Evolutionary conservation across 2,113 vertebrate genomes (phyloP).

Genomic region (Tonatia bakeri): DNA sequence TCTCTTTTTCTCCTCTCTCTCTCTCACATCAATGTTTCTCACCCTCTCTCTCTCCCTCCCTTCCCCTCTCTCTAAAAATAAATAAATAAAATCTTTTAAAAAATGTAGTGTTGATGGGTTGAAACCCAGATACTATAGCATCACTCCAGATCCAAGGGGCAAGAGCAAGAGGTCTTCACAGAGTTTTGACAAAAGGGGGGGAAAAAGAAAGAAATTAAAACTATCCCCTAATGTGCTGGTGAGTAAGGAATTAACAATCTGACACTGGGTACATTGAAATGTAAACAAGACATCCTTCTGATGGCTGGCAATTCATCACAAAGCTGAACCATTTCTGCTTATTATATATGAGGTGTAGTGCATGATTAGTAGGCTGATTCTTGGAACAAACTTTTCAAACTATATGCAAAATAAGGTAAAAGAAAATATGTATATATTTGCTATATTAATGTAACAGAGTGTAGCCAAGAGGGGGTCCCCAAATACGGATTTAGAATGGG

Average conservation of each 20-base stretch:
- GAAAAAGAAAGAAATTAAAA: slow-evolving; percentile 83
- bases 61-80: no score
- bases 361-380: slow-evolving; percentile 85
- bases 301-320: slow-evolving; percentile 88
- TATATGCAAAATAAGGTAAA: not conserved
- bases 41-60: no score
- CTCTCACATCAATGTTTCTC: no score
- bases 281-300: slow-evolving; percentile 87
- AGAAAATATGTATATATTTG: not conserved
- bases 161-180: slow-evolving; percentile 72
- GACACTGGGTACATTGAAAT: slow-evolving; percentile 88
- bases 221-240: slow-evolving; percentile 88
- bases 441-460: not conserved
- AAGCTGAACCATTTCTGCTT: slow-evolving; percentile 86
- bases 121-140: not conserved
- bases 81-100: no score
- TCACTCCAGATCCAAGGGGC: not conserved
- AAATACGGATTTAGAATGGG: no score
- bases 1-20: no score
- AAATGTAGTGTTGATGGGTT: not conserved
- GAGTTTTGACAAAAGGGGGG: slow-evolving; percentile 51
- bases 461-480: no score
- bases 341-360: slow-evolving; percentile 88
- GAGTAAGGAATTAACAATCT: slow-evolving; percentile 90
- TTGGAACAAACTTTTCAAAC: slow-evolving; percentile 87